Percentiles rank a stretch among this genome's conserved stretches.
These are phyloP conservation scores for Parazoanthus darwini DNA, from an alignment of 92 coral and sea anemone genomes.

Conservation along the genomic window DNA sequence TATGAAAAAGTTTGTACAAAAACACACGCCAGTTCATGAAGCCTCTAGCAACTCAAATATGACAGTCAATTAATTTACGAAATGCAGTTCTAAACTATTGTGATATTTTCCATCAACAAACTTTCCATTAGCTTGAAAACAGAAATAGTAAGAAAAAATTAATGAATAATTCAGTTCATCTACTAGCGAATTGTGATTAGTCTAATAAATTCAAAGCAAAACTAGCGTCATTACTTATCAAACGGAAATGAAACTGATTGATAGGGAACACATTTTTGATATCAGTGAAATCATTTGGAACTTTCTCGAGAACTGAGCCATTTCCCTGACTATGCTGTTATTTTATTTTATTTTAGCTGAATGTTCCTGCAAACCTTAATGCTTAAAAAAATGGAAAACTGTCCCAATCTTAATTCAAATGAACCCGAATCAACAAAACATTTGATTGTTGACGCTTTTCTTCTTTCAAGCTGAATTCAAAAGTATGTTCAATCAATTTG, in stretches of 20 bases:
- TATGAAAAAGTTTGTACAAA: neutral
- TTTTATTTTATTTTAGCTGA: neutral
- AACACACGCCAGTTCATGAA: neutral
- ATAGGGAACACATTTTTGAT: neutral
- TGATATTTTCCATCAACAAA: constrained; percentile 29
- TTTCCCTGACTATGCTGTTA: neutral
- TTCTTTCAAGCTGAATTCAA: neutral
- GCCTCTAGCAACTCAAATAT: constrained; percentile 8
- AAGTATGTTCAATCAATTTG: too few species aligned
- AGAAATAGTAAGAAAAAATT: neutral
- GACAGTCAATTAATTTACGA: constrained; percentile 30
- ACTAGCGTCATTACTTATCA: neutral
- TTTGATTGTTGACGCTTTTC: neutral
- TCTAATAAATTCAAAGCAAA: constrained; percentile 19
- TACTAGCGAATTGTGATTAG: neutral
- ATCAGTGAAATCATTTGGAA: constrained; percentile 1
- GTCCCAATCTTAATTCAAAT: neutral
- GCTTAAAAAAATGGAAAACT: neutral
- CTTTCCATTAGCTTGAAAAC: constrained; percentile 28
- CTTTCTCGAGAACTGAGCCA: neutral
- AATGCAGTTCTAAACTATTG: constrained; percentile 20
- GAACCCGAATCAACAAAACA: neutral
- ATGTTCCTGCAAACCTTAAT: neutral
- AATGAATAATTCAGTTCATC: neutral
- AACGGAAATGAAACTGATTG: constrained; percentile 19